Evolutionary conservation across 1,140 invertebrate species (phyloP).

Genomic region (Parapsyche elsis): DNA sequence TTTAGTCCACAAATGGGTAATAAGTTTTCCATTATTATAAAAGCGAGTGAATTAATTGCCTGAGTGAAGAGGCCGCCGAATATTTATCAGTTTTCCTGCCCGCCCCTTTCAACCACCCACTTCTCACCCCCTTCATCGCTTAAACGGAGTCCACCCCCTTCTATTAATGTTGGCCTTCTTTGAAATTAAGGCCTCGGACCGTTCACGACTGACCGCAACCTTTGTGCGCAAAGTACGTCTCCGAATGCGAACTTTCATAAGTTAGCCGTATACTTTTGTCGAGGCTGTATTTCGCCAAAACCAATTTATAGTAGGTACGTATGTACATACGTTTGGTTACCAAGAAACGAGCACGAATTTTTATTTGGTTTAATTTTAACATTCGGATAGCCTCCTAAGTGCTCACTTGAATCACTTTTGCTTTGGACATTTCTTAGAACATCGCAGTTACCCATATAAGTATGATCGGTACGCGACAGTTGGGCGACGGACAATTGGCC

Average conservation of each 20-base stretch:
- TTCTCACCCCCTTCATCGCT: not conserved
- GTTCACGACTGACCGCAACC: constrained; percentile 22
- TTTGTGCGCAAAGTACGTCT: not conserved
- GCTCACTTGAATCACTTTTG: too few species aligned
- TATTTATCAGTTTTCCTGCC: constrained; percentile 48
- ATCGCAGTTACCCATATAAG: too few species aligned
- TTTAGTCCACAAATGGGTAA: constrained; percentile 52
- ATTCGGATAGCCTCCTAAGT: too few species aligned
- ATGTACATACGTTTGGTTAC: too few species aligned
- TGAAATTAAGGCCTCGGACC: constrained; percentile 25
- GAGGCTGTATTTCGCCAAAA: too few species aligned
- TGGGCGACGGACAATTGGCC: too few species aligned
- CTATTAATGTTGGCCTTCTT: constrained; percentile 30
- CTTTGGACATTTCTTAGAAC: too few species aligned
- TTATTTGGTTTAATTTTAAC: too few species aligned
- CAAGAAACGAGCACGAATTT: too few species aligned
- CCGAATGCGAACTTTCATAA: not conserved
- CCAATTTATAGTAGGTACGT: too few species aligned
- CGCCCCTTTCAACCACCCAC: not conserved
- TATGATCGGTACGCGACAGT: too few species aligned
- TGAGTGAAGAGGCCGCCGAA: constrained; percentile 49
- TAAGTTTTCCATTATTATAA: constrained; percentile 56
- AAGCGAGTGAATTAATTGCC: constrained; percentile 55
- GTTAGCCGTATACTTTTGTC: not conserved
- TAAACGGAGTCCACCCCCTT: not conserved